These are phyloP conservation scores for Caenorhabditis macrosperma DNA, from an alignment of 2,888 invertebrate species.

Conservation along the genomic window DNA sequence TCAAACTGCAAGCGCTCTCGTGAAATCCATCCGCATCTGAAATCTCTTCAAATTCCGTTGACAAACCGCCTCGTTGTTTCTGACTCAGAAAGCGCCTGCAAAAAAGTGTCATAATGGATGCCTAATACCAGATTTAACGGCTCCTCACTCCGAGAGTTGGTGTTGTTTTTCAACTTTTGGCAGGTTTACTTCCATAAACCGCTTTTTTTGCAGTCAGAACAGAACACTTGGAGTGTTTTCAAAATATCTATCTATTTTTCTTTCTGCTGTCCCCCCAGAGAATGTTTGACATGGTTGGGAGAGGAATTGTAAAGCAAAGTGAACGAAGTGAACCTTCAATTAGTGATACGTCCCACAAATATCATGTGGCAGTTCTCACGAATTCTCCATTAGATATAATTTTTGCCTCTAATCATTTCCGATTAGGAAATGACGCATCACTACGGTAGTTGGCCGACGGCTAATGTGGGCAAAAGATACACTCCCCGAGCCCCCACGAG, in stretches of 20 bases:
- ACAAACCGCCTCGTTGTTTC: background rate
- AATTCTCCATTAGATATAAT: slow-evolving; percentile 4
- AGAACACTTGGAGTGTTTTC: background rate
- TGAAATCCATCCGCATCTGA: background rate
- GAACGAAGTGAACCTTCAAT: slow-evolving; percentile 6
- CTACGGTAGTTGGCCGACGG: background rate
- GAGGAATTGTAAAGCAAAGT: background rate
- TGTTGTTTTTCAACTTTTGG: background rate
- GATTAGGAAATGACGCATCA: slow-evolving; percentile 44
- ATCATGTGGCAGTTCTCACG: slow-evolving; percentile 16
- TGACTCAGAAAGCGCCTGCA: background rate
- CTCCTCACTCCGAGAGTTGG: background rate
- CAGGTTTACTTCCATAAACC: slow-evolving; percentile 20
- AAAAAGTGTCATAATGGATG: background rate
- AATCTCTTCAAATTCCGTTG: slow-evolving; percentile 2
- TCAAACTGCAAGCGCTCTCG: background rate
- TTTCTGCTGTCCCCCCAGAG: background rate
- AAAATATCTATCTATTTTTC: background rate
- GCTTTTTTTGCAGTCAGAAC: slow-evolving; percentile 7
- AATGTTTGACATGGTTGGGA: background rate
- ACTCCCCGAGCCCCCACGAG: background rate
- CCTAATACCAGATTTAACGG: slow-evolving; percentile 8
- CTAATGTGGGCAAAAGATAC: background rate
- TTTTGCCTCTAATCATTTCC: slow-evolving; percentile 8
- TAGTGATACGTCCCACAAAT: background rate